Evolutionary conservation across 2,113 vertebrate species (phyloP).

Genomic region (Oostethus manadensis): DNA sequence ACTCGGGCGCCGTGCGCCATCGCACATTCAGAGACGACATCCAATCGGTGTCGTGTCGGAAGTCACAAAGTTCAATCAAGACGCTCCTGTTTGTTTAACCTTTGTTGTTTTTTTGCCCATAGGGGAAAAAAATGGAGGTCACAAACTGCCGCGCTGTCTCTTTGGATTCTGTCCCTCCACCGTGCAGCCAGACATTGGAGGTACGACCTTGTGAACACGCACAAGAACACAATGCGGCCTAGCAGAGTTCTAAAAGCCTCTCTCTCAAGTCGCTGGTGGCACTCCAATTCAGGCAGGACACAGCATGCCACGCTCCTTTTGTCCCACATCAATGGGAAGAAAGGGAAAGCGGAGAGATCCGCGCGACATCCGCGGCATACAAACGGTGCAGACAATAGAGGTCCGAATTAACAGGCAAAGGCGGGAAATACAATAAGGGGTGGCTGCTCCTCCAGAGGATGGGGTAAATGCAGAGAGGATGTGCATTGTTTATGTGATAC

Average conservation of each 20-base stretch:
- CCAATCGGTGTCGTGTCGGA: no score
- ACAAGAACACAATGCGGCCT: constrained; percentile 3
- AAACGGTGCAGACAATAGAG: neutral
- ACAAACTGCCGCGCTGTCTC: constrained; percentile 2
- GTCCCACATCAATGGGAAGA: constrained; percentile 26
- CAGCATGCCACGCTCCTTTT: constrained; percentile 32
- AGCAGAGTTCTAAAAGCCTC: constrained; percentile 20
- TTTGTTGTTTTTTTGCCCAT: constrained; percentile 1
- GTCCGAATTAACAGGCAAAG: no score
- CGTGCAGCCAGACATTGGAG: constrained; percentile 10
- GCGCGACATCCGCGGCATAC: constrained; percentile 6
- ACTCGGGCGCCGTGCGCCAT: no score
- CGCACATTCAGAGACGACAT: no score
- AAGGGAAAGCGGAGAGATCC: neutral
- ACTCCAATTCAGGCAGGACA: constrained; percentile 8
- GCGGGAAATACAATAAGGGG: no score
- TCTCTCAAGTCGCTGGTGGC: constrained; percentile 35
- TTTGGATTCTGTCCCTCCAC: neutral
- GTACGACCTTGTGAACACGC: constrained; percentile 6
- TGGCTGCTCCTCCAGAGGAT: no score
- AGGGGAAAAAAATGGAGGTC: constrained; percentile 4
- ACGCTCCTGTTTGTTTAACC: no score
- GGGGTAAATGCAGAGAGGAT: no score
- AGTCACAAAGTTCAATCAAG: no score
- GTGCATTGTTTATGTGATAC: no score